phyloP scores from a whole-genome alignment of 2,888 invertebrate species.

The Ctenicera cuprea region DNA sequence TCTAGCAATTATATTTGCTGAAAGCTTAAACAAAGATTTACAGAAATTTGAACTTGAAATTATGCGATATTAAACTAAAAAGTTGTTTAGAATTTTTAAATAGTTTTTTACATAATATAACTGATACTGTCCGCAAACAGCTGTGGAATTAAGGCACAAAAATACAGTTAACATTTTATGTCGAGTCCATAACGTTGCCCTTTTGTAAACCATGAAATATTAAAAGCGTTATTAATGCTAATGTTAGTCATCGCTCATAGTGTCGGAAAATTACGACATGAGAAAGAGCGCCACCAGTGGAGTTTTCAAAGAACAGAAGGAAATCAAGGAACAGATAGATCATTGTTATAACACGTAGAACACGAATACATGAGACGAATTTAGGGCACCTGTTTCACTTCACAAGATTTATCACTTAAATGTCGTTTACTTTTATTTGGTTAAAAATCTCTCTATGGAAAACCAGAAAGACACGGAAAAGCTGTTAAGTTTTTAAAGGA shows the following conservation, averaged over 20 bases:
- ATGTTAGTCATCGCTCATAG: constrained; percentile 24
- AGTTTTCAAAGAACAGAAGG: constrained; percentile 16
- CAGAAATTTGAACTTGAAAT: too few species aligned
- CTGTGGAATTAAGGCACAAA: constrained; percentile 7
- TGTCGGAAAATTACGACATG: constrained; percentile 20
- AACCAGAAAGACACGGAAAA: neutral
- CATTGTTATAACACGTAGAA: constrained; percentile 8
- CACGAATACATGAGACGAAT: constrained; percentile 17
- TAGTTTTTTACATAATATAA: too few species aligned
- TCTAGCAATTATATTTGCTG: too few species aligned
- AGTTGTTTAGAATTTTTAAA: too few species aligned
- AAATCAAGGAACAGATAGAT: constrained; percentile 18
- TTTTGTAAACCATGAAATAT: constrained; percentile 29
- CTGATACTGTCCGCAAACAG: neutral
- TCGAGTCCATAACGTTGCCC: constrained; percentile 3
- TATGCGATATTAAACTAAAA: too few species aligned
- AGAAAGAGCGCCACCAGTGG: constrained; percentile 13
- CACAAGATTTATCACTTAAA: constrained; percentile 6
- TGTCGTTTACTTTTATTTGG: neutral
- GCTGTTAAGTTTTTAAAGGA: too few species aligned
- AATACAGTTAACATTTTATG: constrained; percentile 19
- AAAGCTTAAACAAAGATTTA: too few species aligned
- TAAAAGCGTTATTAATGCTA: constrained; percentile 23
- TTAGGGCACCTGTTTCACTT: neutral
- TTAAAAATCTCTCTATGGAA: neutral